Base-by-base conservation (phyloP, 2,888 invertebrate genomes). In the Gisinianus flammeolus region DNA sequence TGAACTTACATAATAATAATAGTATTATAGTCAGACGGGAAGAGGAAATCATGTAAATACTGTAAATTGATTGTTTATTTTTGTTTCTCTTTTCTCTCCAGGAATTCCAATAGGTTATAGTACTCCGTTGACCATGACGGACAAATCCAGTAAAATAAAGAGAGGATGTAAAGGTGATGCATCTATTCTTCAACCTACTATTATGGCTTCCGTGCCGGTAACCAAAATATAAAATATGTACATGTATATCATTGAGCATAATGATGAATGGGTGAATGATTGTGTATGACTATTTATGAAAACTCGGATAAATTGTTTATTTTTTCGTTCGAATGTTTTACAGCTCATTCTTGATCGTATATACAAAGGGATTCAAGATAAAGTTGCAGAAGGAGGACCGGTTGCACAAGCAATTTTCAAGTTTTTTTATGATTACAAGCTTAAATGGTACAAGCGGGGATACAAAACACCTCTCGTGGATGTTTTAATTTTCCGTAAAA, bases 291-390 rank as follows among this genome's bases (percentile, higher is more conserved):
- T 44, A 35, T 76, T 22, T 52, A n/a, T 62, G 10, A 16, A 28
- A 30, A 66, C 75, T 77, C 52, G 22, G 24, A 28, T 6, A 28
- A 26, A 26, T 6, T 64, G 10, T 26, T 30, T 12, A 66, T 30
- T 66, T 30, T 8, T 30, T 30, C 28, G 66, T 5, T 26, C 16
- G 56, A 8, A 6, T 71, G 5, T 52, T 71, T 86, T 86, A 1
- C 88, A 96, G 94, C 89, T 98, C 74, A 97, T 99, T 85, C 91
- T 98, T 89, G 98, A 98, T 88, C 92, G 98, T 85, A 95, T 99
- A 86, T 96, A 96, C 86, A 99, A 99, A 88, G 96, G 94, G 84
- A 96, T 99, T 80, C 95, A 95, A 86, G 97, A 98, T 86, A 96
- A 96, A 87, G 94, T 98, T 74, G 91, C 92, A 72, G 93, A 93